Base-by-base conservation (phyloP, 2,888 invertebrate species). In the Hirtodrosophila duncani region DNA sequence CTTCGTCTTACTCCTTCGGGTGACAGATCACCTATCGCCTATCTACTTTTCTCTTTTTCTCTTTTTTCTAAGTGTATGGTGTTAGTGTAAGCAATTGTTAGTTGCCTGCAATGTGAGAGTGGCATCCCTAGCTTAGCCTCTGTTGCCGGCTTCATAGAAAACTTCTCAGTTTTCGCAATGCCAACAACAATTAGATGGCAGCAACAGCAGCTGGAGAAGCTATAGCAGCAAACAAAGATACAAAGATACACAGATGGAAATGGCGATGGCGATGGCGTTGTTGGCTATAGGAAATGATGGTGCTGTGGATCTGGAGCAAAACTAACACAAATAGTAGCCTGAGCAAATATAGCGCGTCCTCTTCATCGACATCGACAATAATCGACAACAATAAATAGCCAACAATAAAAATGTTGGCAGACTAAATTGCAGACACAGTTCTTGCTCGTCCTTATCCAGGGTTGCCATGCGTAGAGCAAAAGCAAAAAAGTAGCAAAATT, bases 111-210 rank as follows among this genome's bases (percentile, higher is more conserved):
- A 38, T 42, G 41, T 14, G 38, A 30, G 21, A 10, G 18, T 33
- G 31, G 53, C 55, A 27, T 21, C 51, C 30, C 31, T 55, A 42
- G 34, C 33, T 20, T 7, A 57, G 34, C 64, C 43, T 50, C 31
- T n/a, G n/a, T n/a, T n/a, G n/a, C n/a, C 24, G 30, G 55, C 62
- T 56, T 36, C 51, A 56, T 42, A 51, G 64, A 55, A 50, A 57
- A 70, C 59, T 68, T 66, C 78, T 75, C 71, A 62, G 72, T 44
- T 72, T 75, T 65, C 77, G 68, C 72, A 80, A 62, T 63, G 65
- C 65, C 63, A 77, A 63, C 63, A 77, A 63, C 80, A 72, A 72
- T 72, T 80, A 80, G 80, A 46, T 79, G 53, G 53, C 61, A 59
- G 53, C 53, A 56, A 61, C 58, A 50, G 71, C 58, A 67, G 68